These are phyloP conservation scores for Lamellibrachia satsuma DNA, from an alignment of 2,888 invertebrate genomes.

Conservation along the genomic window DNA sequence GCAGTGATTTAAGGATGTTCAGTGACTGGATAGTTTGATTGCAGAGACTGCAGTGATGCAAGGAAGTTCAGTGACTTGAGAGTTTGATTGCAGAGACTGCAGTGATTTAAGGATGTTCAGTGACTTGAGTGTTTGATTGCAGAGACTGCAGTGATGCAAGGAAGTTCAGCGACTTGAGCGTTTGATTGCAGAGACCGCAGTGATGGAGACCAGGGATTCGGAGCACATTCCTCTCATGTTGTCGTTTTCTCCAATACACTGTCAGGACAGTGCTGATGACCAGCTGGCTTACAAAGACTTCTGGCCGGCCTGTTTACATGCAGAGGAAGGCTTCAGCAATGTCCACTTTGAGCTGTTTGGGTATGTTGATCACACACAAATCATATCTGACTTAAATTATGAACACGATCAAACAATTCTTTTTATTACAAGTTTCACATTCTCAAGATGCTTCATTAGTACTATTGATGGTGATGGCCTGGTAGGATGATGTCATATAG, in stretches of 20 bases:
- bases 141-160: not conserved
- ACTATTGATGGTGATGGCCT: no score
- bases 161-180: not conserved
- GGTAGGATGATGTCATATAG: no score
- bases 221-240: not conserved
- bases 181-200: not conserved
- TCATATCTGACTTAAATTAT: no score
- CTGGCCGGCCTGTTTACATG: slow-evolving; percentile 37
- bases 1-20: no score
- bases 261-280: not conserved
- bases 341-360: slow-evolving; percentile 38
- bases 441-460: no score
- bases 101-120: no score
- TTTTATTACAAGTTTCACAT: no score
- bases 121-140: not conserved
- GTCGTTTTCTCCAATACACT: not conserved
- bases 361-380: slow-evolving; percentile 26
- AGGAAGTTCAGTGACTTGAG: no score
- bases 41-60: no score
- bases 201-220: not conserved
- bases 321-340: slow-evolving; percentile 33
- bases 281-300: slow-evolving; percentile 33
- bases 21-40: no score
- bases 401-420: no score
- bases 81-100: no score